Evolutionary conservation across 2,888 invertebrate species (phyloP).

Genomic region (Dicranocentrus wangi): DNA sequence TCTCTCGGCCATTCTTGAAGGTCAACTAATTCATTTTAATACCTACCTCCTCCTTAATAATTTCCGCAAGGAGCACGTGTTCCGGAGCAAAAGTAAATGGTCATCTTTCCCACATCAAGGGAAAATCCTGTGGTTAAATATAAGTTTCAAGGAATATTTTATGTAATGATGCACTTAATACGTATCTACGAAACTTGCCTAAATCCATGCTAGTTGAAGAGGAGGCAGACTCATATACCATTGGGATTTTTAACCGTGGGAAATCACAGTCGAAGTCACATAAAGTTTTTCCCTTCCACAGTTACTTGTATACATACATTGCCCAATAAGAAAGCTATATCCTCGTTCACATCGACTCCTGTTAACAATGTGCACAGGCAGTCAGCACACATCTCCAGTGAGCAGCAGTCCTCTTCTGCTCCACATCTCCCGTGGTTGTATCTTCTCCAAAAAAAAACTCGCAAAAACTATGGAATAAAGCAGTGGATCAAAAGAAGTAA

Average conservation of each 20-base stretch:
- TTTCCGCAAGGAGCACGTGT: constrained; percentile 10
- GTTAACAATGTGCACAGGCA: no score
- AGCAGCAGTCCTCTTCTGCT: no score
- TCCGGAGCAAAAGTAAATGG: not conserved
- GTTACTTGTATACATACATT: no score
- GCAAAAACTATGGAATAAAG: no score
- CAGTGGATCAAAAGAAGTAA: no score
- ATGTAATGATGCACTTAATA: constrained; percentile 2
- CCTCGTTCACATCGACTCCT: no score
- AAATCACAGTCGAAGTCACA: constrained; percentile 49
- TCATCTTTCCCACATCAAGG: not conserved
- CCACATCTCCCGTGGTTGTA: no score
- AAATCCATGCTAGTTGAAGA: not conserved
- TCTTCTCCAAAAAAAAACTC: no score
- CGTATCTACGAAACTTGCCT: not conserved
- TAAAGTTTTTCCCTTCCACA: constrained; percentile 23
- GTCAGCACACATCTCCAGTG: no score
- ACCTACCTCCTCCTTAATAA: not conserved
- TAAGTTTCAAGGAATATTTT: not conserved
- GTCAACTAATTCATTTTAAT: constrained; percentile 16
- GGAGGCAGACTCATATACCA: constrained; percentile 17
- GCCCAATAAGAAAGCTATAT: no score
- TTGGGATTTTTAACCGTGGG: constrained; percentile 48
- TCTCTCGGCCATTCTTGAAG: not conserved
- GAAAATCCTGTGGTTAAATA: constrained; percentile 19